These are phyloP conservation scores for Nebria salina DNA, from an alignment of 2,888 invertebrate genomes.

Conservation along the genomic window DNA sequence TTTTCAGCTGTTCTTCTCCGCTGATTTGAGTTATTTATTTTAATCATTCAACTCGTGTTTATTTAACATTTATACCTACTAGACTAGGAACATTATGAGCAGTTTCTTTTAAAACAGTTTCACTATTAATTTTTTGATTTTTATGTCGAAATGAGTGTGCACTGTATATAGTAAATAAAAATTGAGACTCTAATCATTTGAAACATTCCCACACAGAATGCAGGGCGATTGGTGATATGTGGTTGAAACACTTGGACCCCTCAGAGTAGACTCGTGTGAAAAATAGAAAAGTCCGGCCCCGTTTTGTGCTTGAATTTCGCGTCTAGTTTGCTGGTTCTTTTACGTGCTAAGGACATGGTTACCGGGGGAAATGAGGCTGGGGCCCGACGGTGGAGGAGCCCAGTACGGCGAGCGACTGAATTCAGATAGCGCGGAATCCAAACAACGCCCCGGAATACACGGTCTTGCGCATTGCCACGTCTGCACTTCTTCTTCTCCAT, in stretches of 20 bases:
- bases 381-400: conserved; percentile 33
- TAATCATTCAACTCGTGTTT: no score
- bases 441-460: conserved; percentile 55
- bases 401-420: conserved; percentile 40
- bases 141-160: no score
- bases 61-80: no score
- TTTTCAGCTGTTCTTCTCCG: no score
- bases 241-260: neutral
- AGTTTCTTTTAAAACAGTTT: no score
- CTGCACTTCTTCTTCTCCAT: neutral
- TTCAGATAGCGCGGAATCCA: conserved; percentile 35
- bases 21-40: no score
- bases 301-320: neutral
- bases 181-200: no score
- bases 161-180: no score
- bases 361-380: conserved; percentile 23
- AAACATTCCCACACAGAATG: no score
- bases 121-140: no score
- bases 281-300: neutral
- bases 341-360: neutral
- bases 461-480: conserved; percentile 52
- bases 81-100: no score
- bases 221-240: neutral
- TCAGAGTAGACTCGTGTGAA: neutral
- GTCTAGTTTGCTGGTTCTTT: neutral